Base-by-base conservation (phyloP, 2,113 vertebrate genomes). In the Edolisoma coerulescens region DNA sequence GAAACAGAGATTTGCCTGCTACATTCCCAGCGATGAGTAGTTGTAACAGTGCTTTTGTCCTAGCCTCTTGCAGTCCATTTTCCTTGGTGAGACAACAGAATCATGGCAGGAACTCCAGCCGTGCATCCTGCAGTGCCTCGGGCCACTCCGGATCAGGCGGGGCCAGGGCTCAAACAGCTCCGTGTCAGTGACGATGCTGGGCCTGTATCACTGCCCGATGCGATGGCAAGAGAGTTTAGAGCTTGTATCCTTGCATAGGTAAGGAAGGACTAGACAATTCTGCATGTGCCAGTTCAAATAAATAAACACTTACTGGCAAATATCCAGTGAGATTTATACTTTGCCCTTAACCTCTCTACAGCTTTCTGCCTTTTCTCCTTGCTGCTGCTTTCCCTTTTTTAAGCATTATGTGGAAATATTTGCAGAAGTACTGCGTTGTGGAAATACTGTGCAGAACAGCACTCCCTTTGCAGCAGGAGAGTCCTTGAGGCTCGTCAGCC, bases 71-170 rank as follows among this genome's bases (percentile, higher is more conserved):
- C 50, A 71, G 49, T 33, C 24, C 3, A 0, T 60, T 91, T 63
- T 52, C 50, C 75, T 45, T 8, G 7, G 28, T 26, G 26, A 26
- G 39, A 5, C 32, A n/a, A 20, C 14, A 70, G 73, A 73, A 65
- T 37, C 28, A 23, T 6, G 2, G 0, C 61, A 17, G n/a, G 6
- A 53, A 3, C 35, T 69, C 33, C 71, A 61, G 44, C 6, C 1
- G 4, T 35, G 5, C 16, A 21, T 5, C 33, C 77, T 50, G 27
- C 44, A 42, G 47, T 20, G 47, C 44, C 9, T 63, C 1, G 13
- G 27, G 24, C 54, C 32, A 2, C n/a, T 89, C 47, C 27, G 1
- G 0, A 17, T 32, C n/a, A 28, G 52, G 33, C 1, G 0, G 44
- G 30, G 19, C 23, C 54, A 22, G 26, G 30, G 26, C 60, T 95